Percentiles rank a stretch among this genome's conserved stretches.
Conservation (phyloP, 1,140 invertebrate genomes). For the Ceratosolen solmsi region DNA sequence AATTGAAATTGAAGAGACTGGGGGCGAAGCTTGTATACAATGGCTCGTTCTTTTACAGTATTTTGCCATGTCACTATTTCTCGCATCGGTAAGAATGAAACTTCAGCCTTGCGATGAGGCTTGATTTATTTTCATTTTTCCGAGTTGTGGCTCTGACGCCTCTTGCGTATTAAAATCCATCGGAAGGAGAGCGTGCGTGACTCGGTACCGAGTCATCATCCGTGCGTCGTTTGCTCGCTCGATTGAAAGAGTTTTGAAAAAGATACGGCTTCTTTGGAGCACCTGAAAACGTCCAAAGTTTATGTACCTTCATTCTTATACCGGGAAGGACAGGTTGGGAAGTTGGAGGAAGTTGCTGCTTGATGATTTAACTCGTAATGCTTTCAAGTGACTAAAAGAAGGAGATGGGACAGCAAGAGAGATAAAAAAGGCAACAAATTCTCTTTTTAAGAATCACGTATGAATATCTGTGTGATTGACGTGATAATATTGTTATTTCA, state of each 20-base stretch:
- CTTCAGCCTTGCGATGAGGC: not conserved
- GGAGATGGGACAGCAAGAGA: not conserved
- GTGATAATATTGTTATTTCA: conserved; percentile 45
- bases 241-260: conserved; percentile 44
- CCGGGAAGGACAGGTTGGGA: conserved; percentile 25
- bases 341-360: not conserved
- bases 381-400: not conserved
- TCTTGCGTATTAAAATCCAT: conserved; percentile 14
- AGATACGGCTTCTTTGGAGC: conserved; percentile 42
- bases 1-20: not conserved
- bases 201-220: conserved; percentile 19
- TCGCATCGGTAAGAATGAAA: not conserved
- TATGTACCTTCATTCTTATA: not conserved
- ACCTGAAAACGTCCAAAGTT: not conserved
- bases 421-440: not conserved
- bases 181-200: not conserved
- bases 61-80: conserved; percentile 39
- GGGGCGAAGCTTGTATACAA: conserved; percentile 8
- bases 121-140: conserved; percentile 51
- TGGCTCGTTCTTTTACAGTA: not conserved
- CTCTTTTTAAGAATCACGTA: conserved; percentile 22
- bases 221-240: not conserved
- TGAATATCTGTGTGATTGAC: conserved; percentile 10
- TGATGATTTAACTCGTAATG: conserved; percentile 9
- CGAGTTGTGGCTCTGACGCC: not conserved